phyloP scores from a whole-genome alignment of 92 coral and sea anemone species.

The Muricea muricata region DNA sequence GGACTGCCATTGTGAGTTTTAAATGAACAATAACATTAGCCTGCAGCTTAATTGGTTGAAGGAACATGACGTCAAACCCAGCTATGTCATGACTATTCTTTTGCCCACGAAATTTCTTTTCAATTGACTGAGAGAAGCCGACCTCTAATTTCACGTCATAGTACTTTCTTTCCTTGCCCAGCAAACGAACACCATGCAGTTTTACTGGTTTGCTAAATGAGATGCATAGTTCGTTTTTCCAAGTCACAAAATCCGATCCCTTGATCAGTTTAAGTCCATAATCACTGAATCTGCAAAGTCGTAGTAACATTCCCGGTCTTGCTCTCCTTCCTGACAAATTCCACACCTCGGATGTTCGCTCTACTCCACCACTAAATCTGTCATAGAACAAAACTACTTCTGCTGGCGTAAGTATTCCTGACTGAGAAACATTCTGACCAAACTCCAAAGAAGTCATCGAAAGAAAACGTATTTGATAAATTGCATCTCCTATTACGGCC shows the following conservation, averaged over 20 bases:
- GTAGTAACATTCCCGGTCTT: not conserved
- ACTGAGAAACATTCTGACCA: slow-evolving; percentile 11
- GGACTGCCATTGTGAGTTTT: not conserved
- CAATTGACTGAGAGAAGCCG: not conserved
- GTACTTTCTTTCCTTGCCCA: not conserved
- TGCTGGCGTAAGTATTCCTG: not conserved
- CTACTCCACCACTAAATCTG: not conserved
- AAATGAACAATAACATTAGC: not conserved
- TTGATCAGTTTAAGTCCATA: not conserved
- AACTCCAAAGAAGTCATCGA: slow-evolving; percentile 63
- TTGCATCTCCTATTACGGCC: slow-evolving; percentile 57
- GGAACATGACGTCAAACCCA: not conserved
- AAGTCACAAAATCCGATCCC: not conserved
- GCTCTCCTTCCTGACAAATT: not conserved
- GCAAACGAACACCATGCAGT: not conserved
- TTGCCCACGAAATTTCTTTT: not conserved
- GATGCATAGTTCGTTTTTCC: not conserved
- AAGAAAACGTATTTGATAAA: slow-evolving; percentile 65
- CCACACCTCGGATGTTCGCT: not conserved
- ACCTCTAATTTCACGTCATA: not conserved
- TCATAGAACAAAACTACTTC: not conserved
- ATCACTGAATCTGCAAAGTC: not conserved
- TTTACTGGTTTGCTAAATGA: slow-evolving; percentile 4
- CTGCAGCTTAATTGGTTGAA: not conserved
- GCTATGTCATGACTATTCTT: not conserved